These are phyloP conservation scores for Bugulina stolonifera DNA, from an alignment of 2,888 invertebrate species.

Conservation along the genomic window DNA sequence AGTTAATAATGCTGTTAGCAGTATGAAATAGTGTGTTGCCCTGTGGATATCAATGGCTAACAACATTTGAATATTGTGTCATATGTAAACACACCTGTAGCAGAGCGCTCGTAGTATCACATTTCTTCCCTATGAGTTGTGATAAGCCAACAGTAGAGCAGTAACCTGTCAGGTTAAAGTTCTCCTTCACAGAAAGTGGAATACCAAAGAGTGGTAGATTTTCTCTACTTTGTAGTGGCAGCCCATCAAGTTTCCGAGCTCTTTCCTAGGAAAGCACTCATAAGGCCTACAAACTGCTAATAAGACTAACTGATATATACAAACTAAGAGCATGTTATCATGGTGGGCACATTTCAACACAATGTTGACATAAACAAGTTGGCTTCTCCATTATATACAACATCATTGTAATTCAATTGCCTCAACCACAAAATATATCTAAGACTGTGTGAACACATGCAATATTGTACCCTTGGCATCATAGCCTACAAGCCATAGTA, in stretches of 20 bases:
- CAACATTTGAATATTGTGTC: too few relatives aligned
- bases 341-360: too few relatives aligned
- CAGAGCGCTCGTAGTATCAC: not conserved
- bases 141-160: not conserved
- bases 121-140: not conserved
- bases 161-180: slow-evolving; percentile 34
- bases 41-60: too few relatives aligned
- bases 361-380: too few relatives aligned
- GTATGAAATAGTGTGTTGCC: too few relatives aligned
- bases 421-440: too few relatives aligned
- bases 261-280: not conserved
- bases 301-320: not conserved
- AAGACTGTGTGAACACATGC: too few relatives aligned
- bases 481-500: too few relatives aligned
- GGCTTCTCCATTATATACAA: too few relatives aligned
- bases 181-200: slow-evolving; percentile 47
- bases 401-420: too few relatives aligned
- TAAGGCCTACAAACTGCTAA: not conserved
- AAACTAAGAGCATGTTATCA: not conserved
- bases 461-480: too few relatives aligned
- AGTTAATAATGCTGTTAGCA: too few relatives aligned
- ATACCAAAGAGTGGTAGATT: slow-evolving; percentile 40
- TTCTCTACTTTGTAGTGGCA: not conserved
- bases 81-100: not conserved
- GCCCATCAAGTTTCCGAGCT: not conserved